Evolutionary conservation across 2,797 vertebrate species (phyloP).

Genomic region (Girardinus metallicus): DNA sequence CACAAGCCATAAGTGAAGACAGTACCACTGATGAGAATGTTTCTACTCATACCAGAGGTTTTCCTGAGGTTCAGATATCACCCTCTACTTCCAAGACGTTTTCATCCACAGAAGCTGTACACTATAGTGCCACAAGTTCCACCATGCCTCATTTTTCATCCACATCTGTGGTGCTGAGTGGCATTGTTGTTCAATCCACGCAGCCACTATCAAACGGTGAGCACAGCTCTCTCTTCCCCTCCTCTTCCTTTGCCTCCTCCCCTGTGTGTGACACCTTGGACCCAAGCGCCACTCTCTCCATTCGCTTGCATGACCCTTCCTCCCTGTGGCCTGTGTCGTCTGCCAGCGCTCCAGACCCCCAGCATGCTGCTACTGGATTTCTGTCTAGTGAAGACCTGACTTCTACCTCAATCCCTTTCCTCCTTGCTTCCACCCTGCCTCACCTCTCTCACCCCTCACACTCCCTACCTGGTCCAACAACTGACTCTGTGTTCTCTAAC

Average conservation of each 20-base stretch:
- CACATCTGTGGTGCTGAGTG: conserved; percentile 73
- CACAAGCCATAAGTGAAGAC: conserved; percentile 33
- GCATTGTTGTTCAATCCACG: conserved; percentile 86
- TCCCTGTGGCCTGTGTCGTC: conserved; percentile 84
- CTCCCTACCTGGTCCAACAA: conserved; percentile 80
- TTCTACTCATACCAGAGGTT: conserved; percentile 51
- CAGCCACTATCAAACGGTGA: conserved; percentile 91
- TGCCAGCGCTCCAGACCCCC: conserved; percentile 74
- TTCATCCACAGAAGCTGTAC: conserved; percentile 74
- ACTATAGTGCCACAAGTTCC: conserved; percentile 79
- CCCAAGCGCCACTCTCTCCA: conserved; percentile 49
- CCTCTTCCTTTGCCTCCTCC: conserved; percentile 74
- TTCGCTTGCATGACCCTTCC: conserved; percentile 89
- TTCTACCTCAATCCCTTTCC: conserved; percentile 80
- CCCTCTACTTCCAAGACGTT: conserved; percentile 75
- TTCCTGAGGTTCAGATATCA: conserved; percentile 64
- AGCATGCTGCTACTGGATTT: conserved; percentile 68
- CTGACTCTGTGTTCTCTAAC: conserved; percentile 75
- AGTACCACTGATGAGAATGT: conserved; percentile 58
- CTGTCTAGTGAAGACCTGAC: conserved; percentile 80
- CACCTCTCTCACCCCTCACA: conserved; percentile 76
- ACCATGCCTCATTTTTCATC: conserved; percentile 61
- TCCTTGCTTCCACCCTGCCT: conserved; percentile 81
- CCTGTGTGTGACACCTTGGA: conserved; percentile 76
- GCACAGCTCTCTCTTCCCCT: conserved; percentile 73